phyloP scores from a whole-genome alignment of 2,113 vertebrate species.

The Rhinichthys klamathensis region DNA sequence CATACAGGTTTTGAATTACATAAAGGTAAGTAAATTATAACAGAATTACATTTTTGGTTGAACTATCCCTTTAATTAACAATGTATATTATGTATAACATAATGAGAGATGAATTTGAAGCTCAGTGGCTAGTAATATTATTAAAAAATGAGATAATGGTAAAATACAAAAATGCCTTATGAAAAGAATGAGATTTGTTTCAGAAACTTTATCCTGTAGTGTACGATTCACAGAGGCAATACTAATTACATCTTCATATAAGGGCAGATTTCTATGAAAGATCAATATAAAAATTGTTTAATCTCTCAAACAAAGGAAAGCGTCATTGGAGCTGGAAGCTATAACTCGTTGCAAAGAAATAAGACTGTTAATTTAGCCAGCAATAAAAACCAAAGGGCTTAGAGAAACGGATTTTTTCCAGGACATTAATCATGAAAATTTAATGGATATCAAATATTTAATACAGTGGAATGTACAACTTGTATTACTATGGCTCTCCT shows the following conservation, averaged over 20 bases:
- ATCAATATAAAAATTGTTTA: constrained; percentile 73
- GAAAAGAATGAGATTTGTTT: constrained; percentile 1
- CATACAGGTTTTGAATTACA: background rate
- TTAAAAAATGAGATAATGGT: background rate
- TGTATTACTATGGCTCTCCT: constrained; percentile 80
- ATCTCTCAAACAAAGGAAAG: constrained; percentile 68
- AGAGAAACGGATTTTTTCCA: constrained; percentile 79
- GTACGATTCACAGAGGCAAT: constrained; percentile 55
- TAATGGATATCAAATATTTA: constrained; percentile 85
- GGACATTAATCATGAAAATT: constrained; percentile 81
- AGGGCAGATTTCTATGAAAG: constrained; percentile 61
- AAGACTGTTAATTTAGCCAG: constrained; percentile 77
- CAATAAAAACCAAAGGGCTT: constrained; percentile 75
- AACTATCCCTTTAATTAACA: background rate
- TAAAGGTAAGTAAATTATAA: background rate
- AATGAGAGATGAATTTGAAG: background rate
- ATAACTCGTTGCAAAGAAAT: constrained; percentile 70
- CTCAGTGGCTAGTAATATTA: background rate
- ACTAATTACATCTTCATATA: constrained; percentile 58
- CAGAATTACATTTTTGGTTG: background rate
- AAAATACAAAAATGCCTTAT: constrained; percentile 9
- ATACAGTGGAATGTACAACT: constrained; percentile 81
- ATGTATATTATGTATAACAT: background rate
- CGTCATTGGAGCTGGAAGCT: constrained; percentile 67
- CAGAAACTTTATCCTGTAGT: constrained; percentile 29